Percentiles rank a stretch among this genome's conserved stretches.
Evolutionary conservation across 2,113 vertebrate genomes (phyloP).

Genomic region (Nettapus auritus): DNA sequence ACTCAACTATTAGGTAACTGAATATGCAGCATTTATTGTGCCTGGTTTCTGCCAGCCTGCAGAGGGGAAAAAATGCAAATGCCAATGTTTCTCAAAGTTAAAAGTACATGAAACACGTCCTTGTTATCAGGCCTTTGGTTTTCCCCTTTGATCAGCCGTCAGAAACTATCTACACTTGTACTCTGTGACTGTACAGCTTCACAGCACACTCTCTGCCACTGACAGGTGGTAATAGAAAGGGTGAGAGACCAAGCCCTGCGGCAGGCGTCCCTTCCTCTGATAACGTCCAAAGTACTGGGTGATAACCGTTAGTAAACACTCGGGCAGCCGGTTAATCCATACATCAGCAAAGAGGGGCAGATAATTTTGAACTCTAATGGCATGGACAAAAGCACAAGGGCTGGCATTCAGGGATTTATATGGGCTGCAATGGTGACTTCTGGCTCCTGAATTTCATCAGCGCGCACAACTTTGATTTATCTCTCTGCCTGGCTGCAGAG

Average conservation of each 20-base stretch:
- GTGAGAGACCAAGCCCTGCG: conserved; percentile 83
- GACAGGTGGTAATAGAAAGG: conserved; percentile 91
- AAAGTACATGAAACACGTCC: conserved; percentile 82
- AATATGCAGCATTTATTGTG: conserved; percentile 71
- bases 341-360: conserved; percentile 85
- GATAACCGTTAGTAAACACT: conserved; percentile 88
- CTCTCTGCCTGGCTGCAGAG: conserved; percentile 52
- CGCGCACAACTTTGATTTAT: conserved; percentile 76
- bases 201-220: conserved; percentile 85
- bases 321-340: conserved; percentile 74
- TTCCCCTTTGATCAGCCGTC: conserved; percentile 93
- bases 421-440: conserved; percentile 69
- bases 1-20: conserved; percentile 77
- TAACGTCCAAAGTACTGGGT: conserved; percentile 75
- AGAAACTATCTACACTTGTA: conserved; percentile 86
- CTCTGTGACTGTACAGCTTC: conserved; percentile 81
- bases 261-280: conserved; percentile 85
- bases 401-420: conserved; percentile 76
- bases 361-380: conserved; percentile 76
- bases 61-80: conserved; percentile 76
- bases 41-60: conserved; percentile 78
- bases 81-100: conserved; percentile 79
- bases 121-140: conserved; percentile 87
- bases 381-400: conserved; percentile 61
- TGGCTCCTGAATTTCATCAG: conserved; percentile 81